These are phyloP conservation scores for Cetonia aurata DNA, from an alignment of 2,888 invertebrate species.

Conservation along the genomic window DNA sequence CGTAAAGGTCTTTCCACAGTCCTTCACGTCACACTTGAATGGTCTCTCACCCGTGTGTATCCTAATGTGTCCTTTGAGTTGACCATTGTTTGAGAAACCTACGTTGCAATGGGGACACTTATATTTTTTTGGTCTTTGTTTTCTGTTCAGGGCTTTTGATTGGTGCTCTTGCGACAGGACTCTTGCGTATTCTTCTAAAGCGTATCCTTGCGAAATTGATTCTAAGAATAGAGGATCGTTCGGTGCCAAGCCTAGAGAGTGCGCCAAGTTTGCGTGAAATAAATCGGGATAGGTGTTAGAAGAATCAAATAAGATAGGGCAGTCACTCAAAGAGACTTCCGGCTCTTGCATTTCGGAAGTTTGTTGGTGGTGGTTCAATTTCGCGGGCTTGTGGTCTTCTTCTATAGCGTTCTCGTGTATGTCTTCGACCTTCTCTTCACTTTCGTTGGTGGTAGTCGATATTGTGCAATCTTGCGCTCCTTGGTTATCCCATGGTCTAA, in stretches of 20 bases:
- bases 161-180: slow-evolving; percentile 80
- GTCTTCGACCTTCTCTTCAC: slow-evolving; percentile 17
- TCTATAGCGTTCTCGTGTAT: neutral
- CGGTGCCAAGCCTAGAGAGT: slow-evolving; percentile 55
- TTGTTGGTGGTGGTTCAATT: slow-evolving; percentile 11
- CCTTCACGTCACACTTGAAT: slow-evolving; percentile 86
- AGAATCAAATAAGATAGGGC: slow-evolving; percentile 47
- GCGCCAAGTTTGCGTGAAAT: slow-evolving; percentile 52
- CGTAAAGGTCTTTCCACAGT: slow-evolving; percentile 91
- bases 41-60: slow-evolving; percentile 93
- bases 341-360: neutral
- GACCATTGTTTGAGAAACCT: slow-evolving; percentile 94
- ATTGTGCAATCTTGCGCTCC: slow-evolving; percentile 71
- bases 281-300: slow-evolving; percentile 53
- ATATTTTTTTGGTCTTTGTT: slow-evolving; percentile 91
- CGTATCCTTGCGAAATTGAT: slow-evolving; percentile 65
- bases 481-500: slow-evolving; percentile 57
- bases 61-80: slow-evolving; percentile 90
- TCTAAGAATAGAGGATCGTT: slow-evolving; percentile 60
- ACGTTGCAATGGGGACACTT: slow-evolving; percentile 91
- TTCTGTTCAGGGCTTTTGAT: slow-evolving; percentile 76
- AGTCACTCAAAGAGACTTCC: neutral
- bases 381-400: slow-evolving; percentile 6
- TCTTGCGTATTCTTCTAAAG: slow-evolving; percentile 80
- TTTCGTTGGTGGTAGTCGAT: slow-evolving; percentile 69